Evolutionary conservation across 2,113 vertebrate species (phyloP), one percentile per base, ranked within the genome.

Genomic region (Lepidothrix coronata): DNA sequence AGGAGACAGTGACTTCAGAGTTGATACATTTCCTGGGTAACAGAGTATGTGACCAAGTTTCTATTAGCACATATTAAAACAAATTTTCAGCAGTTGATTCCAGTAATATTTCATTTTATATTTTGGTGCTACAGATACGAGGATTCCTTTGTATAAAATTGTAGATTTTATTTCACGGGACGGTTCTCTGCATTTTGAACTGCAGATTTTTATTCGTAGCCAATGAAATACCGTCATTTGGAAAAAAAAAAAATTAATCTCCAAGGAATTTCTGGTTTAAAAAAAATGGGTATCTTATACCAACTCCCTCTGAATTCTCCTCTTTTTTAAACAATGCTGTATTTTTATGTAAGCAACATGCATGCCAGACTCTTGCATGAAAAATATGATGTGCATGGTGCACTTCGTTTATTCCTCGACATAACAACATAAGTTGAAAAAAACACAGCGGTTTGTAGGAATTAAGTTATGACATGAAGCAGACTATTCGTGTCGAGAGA

Each of bases 391-490:
- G 88, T 72, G 66, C 48, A 71, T 23, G 62, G 39, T 22, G 46
- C 54, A 44, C 52, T 95, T 89, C 70, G 87, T 97, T 94, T 97
- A 62, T 94, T 95, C 91, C 83, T 96, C 93, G 89, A 96, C 89
- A 79, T 91, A 95, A 82, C 80, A 93, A 41, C 84, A 6, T 75
- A 65, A 91, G 49, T 46, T 96, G 91, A 91, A 93, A 91, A 91
- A 97, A 91, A 21, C 62, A 62, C 94, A 96, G 94, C 5, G 6
- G 88, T 94, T 95, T 91, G 71, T 51, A 91, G 78, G 96, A 95
- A 89, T 95, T 91, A 95, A 93, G 66, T 96, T 96, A 92, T 85
- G 92, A 96, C 49, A 94, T 80, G 80, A 94, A 94, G 0, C 96
- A 97, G 91, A 89, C 71, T 93, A 65, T 85, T 91, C 82, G 25